Conservation (phyloP, 2,113 vertebrate genomes). For the Bujurquina vittata region DNA sequence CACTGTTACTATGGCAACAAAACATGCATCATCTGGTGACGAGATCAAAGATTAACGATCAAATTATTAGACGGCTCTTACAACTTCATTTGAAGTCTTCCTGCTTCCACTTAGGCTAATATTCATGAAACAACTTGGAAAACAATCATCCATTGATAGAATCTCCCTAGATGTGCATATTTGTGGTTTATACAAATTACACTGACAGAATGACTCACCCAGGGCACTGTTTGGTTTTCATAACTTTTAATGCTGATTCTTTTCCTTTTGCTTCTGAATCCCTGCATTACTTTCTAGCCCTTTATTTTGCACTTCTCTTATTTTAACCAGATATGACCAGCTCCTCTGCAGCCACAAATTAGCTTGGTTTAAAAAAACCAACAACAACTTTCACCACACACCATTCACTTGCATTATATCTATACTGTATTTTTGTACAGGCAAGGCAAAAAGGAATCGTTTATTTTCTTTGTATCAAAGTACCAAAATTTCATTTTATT, state of each 20-base stretch:
- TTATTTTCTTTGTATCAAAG: conserved; percentile 16
- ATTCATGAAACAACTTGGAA: background rate
- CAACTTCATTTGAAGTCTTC: too few species aligned
- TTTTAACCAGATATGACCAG: background rate
- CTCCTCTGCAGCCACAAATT: too few species aligned
- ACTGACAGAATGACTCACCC: background rate
- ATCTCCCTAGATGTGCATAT: background rate
- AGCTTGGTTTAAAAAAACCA: background rate
- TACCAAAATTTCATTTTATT: conserved; percentile 48
- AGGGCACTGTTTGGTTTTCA: background rate
- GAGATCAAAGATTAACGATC: too few species aligned
- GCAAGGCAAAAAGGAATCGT: conserved; percentile 14
- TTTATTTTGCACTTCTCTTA: background rate
- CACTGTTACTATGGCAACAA: too few species aligned
- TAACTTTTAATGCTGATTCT: background rate
- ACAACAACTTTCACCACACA: too few species aligned
- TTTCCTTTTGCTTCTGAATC: background rate
- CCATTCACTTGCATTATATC: background rate
- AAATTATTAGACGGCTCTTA: too few species aligned
- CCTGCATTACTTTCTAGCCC: background rate
- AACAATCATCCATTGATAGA: background rate
- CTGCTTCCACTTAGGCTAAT: background rate
- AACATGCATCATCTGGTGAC: too few species aligned
- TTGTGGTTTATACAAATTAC: background rate
- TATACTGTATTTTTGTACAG: background rate